Conservation (phyloP, 2,797 vertebrate species). For the Lutjanus argentimaculatus region DNA sequence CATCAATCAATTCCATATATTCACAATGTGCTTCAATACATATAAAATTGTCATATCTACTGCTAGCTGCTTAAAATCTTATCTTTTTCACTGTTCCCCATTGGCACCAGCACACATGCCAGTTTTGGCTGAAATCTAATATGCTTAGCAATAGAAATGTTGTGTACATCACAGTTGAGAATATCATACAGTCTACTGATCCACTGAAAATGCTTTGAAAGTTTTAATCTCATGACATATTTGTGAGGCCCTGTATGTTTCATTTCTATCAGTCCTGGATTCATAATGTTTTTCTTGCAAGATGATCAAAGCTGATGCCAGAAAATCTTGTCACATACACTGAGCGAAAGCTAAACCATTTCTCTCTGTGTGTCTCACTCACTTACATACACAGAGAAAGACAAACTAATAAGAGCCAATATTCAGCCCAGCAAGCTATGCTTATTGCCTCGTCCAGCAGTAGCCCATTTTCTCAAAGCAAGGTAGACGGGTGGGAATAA, state of each 20-base stretch:
- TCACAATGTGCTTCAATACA: not conserved
- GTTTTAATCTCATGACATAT: not conserved
- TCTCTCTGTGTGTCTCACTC: slow-evolving; percentile 17
- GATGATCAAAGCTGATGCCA: slow-evolving; percentile 32
- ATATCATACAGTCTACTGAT: not conserved
- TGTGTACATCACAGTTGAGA: not conserved
- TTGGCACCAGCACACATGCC: not conserved
- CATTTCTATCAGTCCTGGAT: not conserved
- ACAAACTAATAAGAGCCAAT: slow-evolving; percentile 51
- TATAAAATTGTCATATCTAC: too few relatives aligned
- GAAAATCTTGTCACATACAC: slow-evolving; percentile 21
- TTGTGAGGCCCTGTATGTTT: not conserved
- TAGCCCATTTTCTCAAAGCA: slow-evolving; percentile 50
- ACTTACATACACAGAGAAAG: slow-evolving; percentile 8
- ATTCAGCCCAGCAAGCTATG: slow-evolving; percentile 42
- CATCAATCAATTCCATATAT: not conserved
- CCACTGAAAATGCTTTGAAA: not conserved
- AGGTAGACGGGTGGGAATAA: slow-evolving; percentile 43
- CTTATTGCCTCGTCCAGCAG: slow-evolving; percentile 39
- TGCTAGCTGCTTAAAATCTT: too few relatives aligned
- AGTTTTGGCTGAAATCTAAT: not conserved
- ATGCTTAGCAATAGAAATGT: not conserved
- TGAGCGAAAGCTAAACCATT: slow-evolving; percentile 1
- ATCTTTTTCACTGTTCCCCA: not conserved
- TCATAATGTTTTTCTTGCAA: not conserved